phyloP scores from a whole-genome alignment of 2,113 vertebrate genomes.

The Saccopteryx bilineata region DNA sequence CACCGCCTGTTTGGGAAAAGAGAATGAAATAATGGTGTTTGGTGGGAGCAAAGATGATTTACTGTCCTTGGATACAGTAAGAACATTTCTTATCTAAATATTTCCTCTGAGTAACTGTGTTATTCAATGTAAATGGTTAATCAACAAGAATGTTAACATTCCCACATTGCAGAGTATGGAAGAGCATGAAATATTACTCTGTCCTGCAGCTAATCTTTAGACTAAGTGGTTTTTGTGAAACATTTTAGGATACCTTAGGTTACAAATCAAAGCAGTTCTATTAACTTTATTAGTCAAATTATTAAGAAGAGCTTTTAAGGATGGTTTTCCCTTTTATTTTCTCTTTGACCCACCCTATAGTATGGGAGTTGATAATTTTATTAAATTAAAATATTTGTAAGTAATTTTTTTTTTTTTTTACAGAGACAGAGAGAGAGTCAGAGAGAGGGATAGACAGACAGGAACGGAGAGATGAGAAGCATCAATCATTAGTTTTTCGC shows the following conservation, averaged over 20 bases:
- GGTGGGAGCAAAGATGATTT: conserved; percentile 97
- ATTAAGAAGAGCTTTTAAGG: conserved; percentile 45
- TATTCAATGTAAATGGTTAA: conserved; percentile 32
- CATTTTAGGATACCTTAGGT: neutral
- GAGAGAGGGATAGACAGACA: no score
- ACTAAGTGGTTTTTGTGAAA: conserved; percentile 43
- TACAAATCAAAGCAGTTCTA: conserved; percentile 13
- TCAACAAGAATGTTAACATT: neutral
- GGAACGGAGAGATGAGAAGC: no score
- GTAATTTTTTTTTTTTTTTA: neutral
- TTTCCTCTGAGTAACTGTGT: conserved; percentile 26
- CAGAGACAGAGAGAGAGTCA: no score
- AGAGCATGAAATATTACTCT: conserved; percentile 8
- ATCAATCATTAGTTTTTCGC: no score
- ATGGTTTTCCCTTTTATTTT: neutral
- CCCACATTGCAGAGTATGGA: conserved; percentile 28
- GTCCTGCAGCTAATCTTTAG: neutral
- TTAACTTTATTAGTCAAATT: conserved; percentile 29
- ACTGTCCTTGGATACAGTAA: conserved; percentile 95
- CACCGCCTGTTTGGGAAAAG: conserved; percentile 93
- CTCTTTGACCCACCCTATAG: neutral
- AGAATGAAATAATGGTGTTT: conserved; percentile 96
- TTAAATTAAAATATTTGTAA: neutral
- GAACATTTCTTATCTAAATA: conserved; percentile 75
- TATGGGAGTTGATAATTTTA: conserved; percentile 27